Conservation (phyloP, 2,797 vertebrate genomes). For the Betta splendens region DNA sequence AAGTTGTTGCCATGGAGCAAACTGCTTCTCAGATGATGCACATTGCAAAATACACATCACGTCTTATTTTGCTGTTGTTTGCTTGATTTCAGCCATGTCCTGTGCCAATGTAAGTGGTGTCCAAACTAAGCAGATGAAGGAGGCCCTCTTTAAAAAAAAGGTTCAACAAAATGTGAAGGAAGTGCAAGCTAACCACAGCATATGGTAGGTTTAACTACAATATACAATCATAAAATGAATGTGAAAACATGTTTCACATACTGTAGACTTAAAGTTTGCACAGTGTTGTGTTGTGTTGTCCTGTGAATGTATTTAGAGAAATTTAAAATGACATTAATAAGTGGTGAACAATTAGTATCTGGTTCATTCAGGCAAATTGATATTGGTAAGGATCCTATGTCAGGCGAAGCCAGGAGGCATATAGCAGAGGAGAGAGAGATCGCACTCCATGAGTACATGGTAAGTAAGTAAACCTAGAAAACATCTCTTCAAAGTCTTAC, state of each 20-base stretch:
- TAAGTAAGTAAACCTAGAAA: constrained; percentile 48
- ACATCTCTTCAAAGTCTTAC: background rate
- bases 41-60: background rate
- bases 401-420: constrained; percentile 70
- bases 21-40: background rate
- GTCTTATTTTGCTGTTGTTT: constrained; percentile 1
- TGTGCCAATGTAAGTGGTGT: constrained; percentile 51
- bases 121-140: constrained; percentile 85
- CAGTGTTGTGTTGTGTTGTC: too few relatives aligned
- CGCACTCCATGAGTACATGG: constrained; percentile 79
- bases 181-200: constrained; percentile 81
- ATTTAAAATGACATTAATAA: background rate
- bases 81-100: constrained; percentile 69
- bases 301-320: background rate
- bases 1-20: background rate
- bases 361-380: constrained; percentile 81
- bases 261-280: background rate
- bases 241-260: background rate
- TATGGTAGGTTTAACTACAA: constrained; percentile 73
- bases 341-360: background rate
- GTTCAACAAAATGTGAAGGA: constrained; percentile 77
- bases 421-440: constrained; percentile 79
- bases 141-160: constrained; percentile 84
- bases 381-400: constrained; percentile 82
- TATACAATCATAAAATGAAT: background rate